Base-by-base conservation (phyloP, 2,888 invertebrate species). In the Nowickia ferox region DNA sequence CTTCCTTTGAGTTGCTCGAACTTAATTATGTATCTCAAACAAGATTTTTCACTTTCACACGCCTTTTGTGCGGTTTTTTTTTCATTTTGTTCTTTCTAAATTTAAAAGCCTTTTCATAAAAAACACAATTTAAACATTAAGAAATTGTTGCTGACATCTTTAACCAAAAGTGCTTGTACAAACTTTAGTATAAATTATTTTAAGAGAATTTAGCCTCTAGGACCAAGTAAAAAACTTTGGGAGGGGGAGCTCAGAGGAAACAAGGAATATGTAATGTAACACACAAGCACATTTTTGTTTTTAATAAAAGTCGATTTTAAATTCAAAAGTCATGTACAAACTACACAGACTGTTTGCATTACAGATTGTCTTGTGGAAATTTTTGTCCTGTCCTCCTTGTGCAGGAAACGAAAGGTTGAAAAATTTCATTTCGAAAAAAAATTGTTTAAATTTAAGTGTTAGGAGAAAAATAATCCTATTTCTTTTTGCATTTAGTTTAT, bases 241-340 rank as follows among this genome's bases (percentile, higher is more conserved):
- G 11, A 17, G 17, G 8, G 17, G 4, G 59, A 17, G 30, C 30
- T 4, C 30, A 30, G 30, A 61, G 38, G 61, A 61, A 40, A 38
- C n/a, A 10, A 30, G 9, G 17, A 40, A 38, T 15, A 59, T 59
- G 57, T 38, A 13, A 0, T 59, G 11, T 2, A 22, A 30, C 30
- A 55, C 55, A 55, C 22, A 22, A 10, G 30, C 38, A 38, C 4
- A 9, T 30, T n/a, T n/a, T 61, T 40, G 11, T n/a, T 17, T 13
- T 61, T 2, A 1, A 11, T 15, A 22, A 0, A 51, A 53, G 61
- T 44, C 53, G 59, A 78, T 63, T 61, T 44, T 44, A 63, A 53
- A 74, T 74, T 72, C 55, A 74, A 80, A 80, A 80, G 65, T 80
- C 65, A 80, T 80, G 72, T 74, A 72, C 40, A 55, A 53, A 15